Percentiles rank a stretch among this genome's conserved stretches.
phyloP scores from a whole-genome alignment of 2,113 vertebrate genomes.

The Centropristis striata region DNA sequence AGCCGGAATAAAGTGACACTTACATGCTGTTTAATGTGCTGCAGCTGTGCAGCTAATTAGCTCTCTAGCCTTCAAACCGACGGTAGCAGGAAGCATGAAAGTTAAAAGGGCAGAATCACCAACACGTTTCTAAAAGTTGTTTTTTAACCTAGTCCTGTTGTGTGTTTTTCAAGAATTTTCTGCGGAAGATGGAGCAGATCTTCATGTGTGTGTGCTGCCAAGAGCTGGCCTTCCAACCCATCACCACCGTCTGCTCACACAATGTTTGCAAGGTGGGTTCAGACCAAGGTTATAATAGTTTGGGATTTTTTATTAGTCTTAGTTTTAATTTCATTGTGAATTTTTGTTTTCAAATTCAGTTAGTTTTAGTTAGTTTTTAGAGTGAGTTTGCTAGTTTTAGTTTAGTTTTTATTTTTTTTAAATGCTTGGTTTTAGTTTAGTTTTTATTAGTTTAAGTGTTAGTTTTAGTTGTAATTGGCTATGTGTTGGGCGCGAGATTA shows the following conservation, averaged over 20 bases:
- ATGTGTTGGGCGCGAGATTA: no score
- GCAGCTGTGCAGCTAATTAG: not conserved
- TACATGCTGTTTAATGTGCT: not conserved
- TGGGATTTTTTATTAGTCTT: no score
- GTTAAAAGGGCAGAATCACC: not conserved
- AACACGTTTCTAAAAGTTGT: not conserved
- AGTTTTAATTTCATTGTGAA: no score
- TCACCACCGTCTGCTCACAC: constrained; percentile 97
- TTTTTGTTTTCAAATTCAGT: no score
- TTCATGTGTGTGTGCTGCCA: constrained; percentile 99
- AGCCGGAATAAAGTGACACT: not conserved
- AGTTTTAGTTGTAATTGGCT: no score
- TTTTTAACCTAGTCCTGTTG: not conserved
- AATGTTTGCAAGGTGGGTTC: constrained; percentile 99
- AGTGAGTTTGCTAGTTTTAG: no score
- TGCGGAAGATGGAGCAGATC: constrained; percentile 96
- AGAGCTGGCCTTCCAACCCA: constrained; percentile 95
- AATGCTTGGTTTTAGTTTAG: no score
- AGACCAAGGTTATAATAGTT: no score
- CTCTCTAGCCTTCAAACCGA: not conserved
- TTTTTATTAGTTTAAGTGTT: no score
- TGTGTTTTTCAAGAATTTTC: constrained; percentile 89
- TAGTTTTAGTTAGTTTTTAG: no score
- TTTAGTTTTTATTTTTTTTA: no score
- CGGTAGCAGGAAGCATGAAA: not conserved